Evolutionary conservation across 2,888 invertebrate genomes (phyloP).

Genomic region (Tinea semifulvella): DNA sequence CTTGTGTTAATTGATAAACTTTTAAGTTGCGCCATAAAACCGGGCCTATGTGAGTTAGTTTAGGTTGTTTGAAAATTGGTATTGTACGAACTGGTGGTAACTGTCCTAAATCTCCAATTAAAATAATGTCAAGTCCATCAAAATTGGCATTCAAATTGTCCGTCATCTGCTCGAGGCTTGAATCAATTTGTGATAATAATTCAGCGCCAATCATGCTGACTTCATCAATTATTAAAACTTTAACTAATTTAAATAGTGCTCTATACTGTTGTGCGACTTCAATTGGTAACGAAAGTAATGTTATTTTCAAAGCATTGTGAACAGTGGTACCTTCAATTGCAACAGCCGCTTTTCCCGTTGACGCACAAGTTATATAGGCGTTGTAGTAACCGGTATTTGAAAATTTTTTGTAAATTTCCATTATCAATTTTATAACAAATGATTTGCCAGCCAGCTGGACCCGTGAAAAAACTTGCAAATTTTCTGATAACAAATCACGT

Average conservation of each 20-base stretch:
- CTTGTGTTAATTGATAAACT: conserved; percentile 19
- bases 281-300: conserved; percentile 12
- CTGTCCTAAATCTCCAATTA: conserved; percentile 24
- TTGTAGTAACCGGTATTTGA: too few species aligned
- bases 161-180: conserved; percentile 30
- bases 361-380: too few species aligned
- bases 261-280: conserved; percentile 16
- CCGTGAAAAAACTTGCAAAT: too few species aligned
- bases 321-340: conserved; percentile 35
- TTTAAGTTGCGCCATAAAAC: too few species aligned
- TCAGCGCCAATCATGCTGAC: conserved; percentile 32
- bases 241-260: conserved; percentile 25
- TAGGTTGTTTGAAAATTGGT: conserved; percentile 7
- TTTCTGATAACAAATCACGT: too few species aligned
- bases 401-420: too few species aligned
- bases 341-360: conserved; percentile 35
- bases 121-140: conserved; percentile 22
- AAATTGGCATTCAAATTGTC: conserved; percentile 24
- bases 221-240: conserved; percentile 32
- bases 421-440: too few species aligned
- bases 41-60: conserved; percentile 16
- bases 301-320: conserved; percentile 30
- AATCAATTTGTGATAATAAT: conserved; percentile 27
- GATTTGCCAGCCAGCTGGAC: too few species aligned
- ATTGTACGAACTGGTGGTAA: conserved; percentile 23